Percentiles rank a stretch among this genome's conserved stretches.
These are phyloP conservation scores for Lasioglossum albipes DNA, from an alignment of 1,140 invertebrate species.

Conservation along the genomic window DNA sequence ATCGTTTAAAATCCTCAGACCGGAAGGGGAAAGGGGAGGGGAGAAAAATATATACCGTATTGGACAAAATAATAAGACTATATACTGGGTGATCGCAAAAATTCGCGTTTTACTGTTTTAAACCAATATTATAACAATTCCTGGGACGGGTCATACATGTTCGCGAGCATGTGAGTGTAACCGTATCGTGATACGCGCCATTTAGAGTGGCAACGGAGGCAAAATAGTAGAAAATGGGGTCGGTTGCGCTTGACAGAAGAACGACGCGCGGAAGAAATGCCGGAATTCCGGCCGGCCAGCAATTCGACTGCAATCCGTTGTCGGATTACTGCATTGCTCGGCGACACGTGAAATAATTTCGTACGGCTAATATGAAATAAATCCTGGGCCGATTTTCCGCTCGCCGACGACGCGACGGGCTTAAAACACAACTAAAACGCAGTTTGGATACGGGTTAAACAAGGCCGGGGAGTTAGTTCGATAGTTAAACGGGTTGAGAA, in stretches of 20 bases:
- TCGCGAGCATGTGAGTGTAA: not conserved
- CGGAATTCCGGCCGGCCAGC: constrained; percentile 37
- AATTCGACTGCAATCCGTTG: constrained; percentile 52
- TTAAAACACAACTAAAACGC: constrained; percentile 20
- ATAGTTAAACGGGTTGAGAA: constrained; percentile 10
- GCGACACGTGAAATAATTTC: constrained; percentile 58
- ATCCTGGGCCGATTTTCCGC: constrained; percentile 27
- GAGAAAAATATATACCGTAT: too few relatives aligned
- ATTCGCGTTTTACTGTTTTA: too few relatives aligned
- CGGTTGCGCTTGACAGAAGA: constrained; percentile 44
- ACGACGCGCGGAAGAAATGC: constrained; percentile 47
- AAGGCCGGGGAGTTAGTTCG: not conserved
- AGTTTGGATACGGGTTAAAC: constrained; percentile 8
- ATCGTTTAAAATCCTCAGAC: not conserved
- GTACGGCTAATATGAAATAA: constrained; percentile 60
- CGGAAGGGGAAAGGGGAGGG: too few relatives aligned
- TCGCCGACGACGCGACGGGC: too few relatives aligned
- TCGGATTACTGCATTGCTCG: constrained; percentile 49
- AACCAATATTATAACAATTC: too few relatives aligned
- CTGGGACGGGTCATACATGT: not conserved
- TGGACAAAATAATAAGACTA: too few relatives aligned
- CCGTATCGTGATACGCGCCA: not conserved
- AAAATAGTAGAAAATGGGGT: constrained; percentile 17
- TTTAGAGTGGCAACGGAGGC: constrained; percentile 4
- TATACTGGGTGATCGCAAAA: too few relatives aligned